phyloP scores from a whole-genome alignment of 2,113 vertebrate species.

The Athene noctua region DNA sequence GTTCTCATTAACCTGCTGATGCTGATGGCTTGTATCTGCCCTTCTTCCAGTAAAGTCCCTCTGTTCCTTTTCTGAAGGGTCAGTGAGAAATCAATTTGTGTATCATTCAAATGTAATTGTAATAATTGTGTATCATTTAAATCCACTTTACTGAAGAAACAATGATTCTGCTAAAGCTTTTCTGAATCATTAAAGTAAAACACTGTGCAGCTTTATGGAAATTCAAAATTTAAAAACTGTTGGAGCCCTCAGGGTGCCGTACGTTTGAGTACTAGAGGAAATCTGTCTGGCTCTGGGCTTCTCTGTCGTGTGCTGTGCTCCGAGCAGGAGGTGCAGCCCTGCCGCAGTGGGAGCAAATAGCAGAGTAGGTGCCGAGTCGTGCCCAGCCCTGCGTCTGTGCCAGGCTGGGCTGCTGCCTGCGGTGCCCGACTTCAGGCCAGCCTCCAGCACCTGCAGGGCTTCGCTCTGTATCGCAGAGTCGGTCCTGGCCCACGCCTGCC shows the following conservation, averaged over 20 bases:
- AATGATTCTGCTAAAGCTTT: background rate
- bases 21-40: background rate
- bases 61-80: background rate
- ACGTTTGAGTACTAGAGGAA: background rate
- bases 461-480: background rate
- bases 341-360: accelerated
- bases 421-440: too few relatives aligned
- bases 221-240: background rate
- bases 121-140: background rate
- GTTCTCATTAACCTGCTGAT: background rate
- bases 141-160: background rate
- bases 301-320: background rate
- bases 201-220: background rate
- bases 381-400: accelerated
- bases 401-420: background rate
- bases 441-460: accelerated
- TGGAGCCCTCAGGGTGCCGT: background rate
- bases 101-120: background rate
- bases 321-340: accelerated
- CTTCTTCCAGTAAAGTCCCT: background rate
- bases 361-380: accelerated
- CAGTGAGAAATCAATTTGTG: background rate
- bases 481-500: accelerated
- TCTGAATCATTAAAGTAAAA: background rate
- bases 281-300: accelerated